Percentiles rank a stretch among this genome's conserved stretches.
Evolutionary conservation across 2,888 invertebrate species (phyloP).

Genomic region (Cephus spinipes): DNA sequence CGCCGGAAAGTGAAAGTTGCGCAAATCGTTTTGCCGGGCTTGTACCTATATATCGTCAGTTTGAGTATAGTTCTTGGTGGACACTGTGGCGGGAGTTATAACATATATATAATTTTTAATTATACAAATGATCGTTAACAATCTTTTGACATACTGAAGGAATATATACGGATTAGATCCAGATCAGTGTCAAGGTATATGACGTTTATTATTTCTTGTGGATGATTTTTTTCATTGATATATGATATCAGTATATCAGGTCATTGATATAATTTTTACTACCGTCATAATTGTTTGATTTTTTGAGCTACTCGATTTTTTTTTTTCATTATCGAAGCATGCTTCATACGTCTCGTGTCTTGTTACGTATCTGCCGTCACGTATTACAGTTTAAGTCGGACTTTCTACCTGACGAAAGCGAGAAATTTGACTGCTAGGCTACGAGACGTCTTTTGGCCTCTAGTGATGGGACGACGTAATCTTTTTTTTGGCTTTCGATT

Average conservation of each 20-base stretch:
- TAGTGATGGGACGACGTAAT: not conserved
- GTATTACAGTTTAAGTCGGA: not conserved
- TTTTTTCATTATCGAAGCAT: not conserved
- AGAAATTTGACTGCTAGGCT: not conserved
- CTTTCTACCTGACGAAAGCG: not conserved
- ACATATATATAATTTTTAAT: not conserved
- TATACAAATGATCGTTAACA: not conserved
- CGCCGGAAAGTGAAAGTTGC: conserved; percentile 25
- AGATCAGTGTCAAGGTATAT: not conserved
- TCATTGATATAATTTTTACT: not conserved
- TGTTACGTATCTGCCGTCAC: not conserved
- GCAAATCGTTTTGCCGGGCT: conserved; percentile 16
- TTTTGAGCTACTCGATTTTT: not conserved
- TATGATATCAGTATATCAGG: not conserved
- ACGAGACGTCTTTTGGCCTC: not conserved
- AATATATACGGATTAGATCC: not conserved
- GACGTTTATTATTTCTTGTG: not conserved
- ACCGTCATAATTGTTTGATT: not conserved
- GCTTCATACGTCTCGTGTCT: not conserved
- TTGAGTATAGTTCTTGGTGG: not conserved
- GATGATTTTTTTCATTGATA: not conserved
- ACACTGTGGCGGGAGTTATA: not conserved
- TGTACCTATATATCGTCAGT: not conserved
- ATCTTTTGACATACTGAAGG: not conserved
- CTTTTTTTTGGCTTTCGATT: not conserved